These are phyloP conservation scores for Platichthys stellatus DNA, from an alignment of 2,113 vertebrate species.

Conservation along the genomic window DNA sequence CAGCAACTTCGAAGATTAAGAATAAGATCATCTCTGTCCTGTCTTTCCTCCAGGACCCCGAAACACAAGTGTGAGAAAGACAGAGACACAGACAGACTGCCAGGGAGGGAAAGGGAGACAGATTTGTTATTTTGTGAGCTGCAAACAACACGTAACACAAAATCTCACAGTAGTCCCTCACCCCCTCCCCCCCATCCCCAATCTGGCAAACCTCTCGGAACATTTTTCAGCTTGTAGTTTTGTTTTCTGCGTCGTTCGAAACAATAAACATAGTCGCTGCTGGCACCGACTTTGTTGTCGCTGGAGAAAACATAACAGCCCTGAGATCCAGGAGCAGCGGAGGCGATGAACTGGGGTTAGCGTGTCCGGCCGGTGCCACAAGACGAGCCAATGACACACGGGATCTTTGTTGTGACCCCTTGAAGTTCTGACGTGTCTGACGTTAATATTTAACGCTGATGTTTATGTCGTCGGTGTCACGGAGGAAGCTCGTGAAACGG, in stretches of 20 bases:
- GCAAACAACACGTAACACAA: slow-evolving; percentile 38
- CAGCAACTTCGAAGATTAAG: slow-evolving; percentile 25
- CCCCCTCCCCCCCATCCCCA: no score
- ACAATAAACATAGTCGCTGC: slow-evolving; percentile 71
- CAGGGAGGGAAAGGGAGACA: background rate
- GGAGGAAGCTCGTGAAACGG: no score
- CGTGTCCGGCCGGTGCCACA: slow-evolving; percentile 12
- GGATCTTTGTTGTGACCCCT: background rate
- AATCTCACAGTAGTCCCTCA: slow-evolving; percentile 35
- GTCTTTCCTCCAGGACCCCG: slow-evolving; percentile 7
- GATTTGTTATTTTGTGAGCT: slow-evolving; percentile 27
- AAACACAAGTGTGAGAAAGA: slow-evolving; percentile 20
- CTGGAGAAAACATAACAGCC: slow-evolving; percentile 54
- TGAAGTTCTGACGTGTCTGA: background rate
- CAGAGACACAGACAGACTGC: background rate
- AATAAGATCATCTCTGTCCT: slow-evolving; percentile 31
- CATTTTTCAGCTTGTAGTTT: slow-evolving; percentile 70
- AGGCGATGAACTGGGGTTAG: slow-evolving; percentile 70
- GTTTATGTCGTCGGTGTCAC: slow-evolving; percentile 25
- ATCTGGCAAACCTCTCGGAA: slow-evolving; percentile 55
- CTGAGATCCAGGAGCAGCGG: slow-evolving; percentile 46
- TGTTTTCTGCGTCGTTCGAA: slow-evolving; percentile 65
- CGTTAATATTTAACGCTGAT: slow-evolving; percentile 22
- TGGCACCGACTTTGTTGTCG: slow-evolving; percentile 68
- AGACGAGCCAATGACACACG: background rate